Base-by-base conservation (phyloP, 1,140 invertebrate genomes). In the Carposina sasakii region DNA sequence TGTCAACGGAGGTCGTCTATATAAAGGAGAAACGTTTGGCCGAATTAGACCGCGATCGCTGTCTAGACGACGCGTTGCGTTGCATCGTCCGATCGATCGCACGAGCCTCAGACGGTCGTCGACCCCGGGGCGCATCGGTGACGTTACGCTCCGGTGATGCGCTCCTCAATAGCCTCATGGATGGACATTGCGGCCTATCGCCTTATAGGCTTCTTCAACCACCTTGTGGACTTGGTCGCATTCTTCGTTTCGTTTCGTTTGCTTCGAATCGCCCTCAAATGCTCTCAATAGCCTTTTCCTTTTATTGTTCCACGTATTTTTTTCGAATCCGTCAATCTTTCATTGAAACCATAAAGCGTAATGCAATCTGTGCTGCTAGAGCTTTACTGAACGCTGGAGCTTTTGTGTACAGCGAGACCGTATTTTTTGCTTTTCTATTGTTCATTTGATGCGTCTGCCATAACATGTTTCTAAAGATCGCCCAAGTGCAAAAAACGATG, bases 1-100 rank as follows among this genome's bases (percentile, higher is more conserved):
- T 81, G 81, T 81, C 81, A 81, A 71, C 59, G 51, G 73, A 84
- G 81, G 81, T 84, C 81, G 73, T 81, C 77, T 81, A 84, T 81
- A 83, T 83, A 83, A 74, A 81, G 75, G 67, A 65, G 59, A 57
- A 73, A 70, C 66, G 75, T 69, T 75, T 71, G 71, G 72, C 67
- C 58, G 70, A 67, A 73, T 77, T 57, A 66, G 74, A 67, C 63
- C 60, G 71, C 71, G 76, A 71, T 75, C 77, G 67, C 66, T 71
- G 81, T 81, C 81, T 84, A 83, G 79, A 83, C 79, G 74, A 71
- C 76, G 75, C 54, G 74, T 72, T 77, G 75, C 54, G 73, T 75
- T 81, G 79, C 77, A 79, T 74, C 76, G 77, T 72, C 75, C 76
- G 76, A 81, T 81, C 77, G 77, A 81, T 81, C 77, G 76, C 71